Evolutionary conservation across 2,888 invertebrate genomes (phyloP), one percentile per base, ranked within the genome.

Genomic region (Eulithis prunata): DNA sequence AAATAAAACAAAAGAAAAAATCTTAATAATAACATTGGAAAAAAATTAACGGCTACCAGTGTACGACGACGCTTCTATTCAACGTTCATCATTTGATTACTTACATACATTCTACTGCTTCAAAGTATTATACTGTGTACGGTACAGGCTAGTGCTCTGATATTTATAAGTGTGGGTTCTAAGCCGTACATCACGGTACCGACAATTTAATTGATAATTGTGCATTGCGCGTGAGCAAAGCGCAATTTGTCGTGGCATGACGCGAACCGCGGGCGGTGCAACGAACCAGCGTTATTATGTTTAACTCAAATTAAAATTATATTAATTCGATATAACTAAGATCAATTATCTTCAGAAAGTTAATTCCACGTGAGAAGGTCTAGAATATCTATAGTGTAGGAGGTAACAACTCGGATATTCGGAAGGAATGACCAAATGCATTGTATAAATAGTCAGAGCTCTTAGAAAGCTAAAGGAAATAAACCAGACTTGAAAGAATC

Each of bases 191-290:
- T 78, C 80, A 80, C 76, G 71, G 78, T 75, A 78, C 66, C 62
- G 81, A 83, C 80, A 81, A 79, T 78, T 75, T 80, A 79, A 80
- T 78, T 77, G 78, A 78, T 80, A 77, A 80, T 79, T 73, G 75
- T 76, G 69, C 66, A 72, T 65, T 75, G 76, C 76, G 71, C 75
- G 68, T 72, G 75, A 75, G 75, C 71, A 70, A 57, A 65, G 41
- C 65, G 62, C 72, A 70, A 72, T 71, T 73, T 71, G 70, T 74
- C 70, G 76, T 66, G 63, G 72, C 73, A 67, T 73, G 69, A 70
- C 71, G 64, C 66, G 57, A 47, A 64, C 69, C 49, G 53, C 65
- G 56, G 62, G 69, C 56, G 62, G 67, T 59, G 58, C 54, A 57
- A 49, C 52, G 51, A 59, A 68, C 59, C 57, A 51, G 45, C 21